phyloP scores from a whole-genome alignment of 1,140 invertebrate species.

The Drosophila leontia region DNA sequence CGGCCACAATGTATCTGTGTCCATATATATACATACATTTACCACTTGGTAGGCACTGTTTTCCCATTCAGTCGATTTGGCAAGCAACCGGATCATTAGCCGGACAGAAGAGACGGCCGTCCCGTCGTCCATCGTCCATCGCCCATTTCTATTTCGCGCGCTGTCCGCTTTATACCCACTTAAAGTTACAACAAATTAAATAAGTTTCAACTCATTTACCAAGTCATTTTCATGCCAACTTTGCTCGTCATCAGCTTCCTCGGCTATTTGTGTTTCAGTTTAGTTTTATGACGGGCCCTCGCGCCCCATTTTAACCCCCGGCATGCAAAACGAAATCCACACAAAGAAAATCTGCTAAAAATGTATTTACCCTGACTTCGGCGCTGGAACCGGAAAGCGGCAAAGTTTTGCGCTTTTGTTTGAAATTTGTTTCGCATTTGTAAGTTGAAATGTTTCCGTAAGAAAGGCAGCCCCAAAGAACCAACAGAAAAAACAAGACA shows the following conservation, averaged over 20 bases:
- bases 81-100: constrained; percentile 71
- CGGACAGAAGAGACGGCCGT: constrained; percentile 1
- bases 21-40: not conserved
- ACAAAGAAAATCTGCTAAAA: constrained; percentile 78
- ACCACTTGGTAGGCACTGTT: constrained; percentile 14
- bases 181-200: constrained; percentile 79
- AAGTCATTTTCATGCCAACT: constrained; percentile 77
- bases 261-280: constrained; percentile 76
- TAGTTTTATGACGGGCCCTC: constrained; percentile 66
- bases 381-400: constrained; percentile 47
- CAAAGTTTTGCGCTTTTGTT: constrained; percentile 80
- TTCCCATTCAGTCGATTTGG: constrained; percentile 56
- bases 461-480: constrained; percentile 31
- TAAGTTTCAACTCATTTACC: constrained; percentile 81
- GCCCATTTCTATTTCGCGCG: not conserved
- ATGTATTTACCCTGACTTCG: constrained; percentile 67
- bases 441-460: constrained; percentile 79
- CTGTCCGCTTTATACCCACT: constrained; percentile 30
- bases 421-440: constrained; percentile 84
- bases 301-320: not conserved
- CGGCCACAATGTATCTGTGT: constrained; percentile 8
- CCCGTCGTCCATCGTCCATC: not conserved
- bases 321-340: constrained; percentile 65
- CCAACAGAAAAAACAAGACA: constrained; percentile 45
- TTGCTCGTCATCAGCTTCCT: constrained; percentile 51